Evolutionary conservation across 64 coral and sea anemone genomes (phyloP).

Genomic region (Catalaphyllia jardinei): DNA sequence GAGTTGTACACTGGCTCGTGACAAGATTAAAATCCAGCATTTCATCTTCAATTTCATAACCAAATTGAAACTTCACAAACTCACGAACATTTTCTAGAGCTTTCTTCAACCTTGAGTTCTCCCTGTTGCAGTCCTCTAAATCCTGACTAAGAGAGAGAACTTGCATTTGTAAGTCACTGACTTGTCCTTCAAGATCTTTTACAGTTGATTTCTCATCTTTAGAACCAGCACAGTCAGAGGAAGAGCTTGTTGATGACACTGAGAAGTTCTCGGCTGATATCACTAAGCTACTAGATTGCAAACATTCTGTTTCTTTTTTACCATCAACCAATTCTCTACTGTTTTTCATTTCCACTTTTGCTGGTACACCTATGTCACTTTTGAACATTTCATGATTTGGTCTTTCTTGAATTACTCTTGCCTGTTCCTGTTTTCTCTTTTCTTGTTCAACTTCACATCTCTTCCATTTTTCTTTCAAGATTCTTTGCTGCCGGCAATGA

Average conservation of each 20-base stretch:
- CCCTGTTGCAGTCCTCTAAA: slow-evolving; percentile 90
- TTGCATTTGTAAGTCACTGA: slow-evolving; percentile 90
- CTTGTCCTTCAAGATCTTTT: slow-evolving; percentile 54
- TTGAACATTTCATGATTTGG: slow-evolving; percentile 46
- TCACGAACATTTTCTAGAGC: slow-evolving; percentile 62
- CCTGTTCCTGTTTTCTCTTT: slow-evolving; percentile 33
- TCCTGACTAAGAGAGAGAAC: slow-evolving; percentile 83
- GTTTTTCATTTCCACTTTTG: neutral
- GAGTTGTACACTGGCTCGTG: neutral
- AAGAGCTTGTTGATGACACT: slow-evolving; percentile 78
- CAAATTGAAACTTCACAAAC: slow-evolving; percentile 59
- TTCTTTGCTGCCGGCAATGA: slow-evolving; percentile 81
- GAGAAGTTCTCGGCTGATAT: slow-evolving; percentile 95
- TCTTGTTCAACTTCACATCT: slow-evolving; percentile 60
- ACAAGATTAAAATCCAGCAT: slow-evolving; percentile 11
- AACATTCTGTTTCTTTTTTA: slow-evolving; percentile 35
- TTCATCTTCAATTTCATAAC: slow-evolving; percentile 44
- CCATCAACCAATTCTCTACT: slow-evolving; percentile 36
- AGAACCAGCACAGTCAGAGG: slow-evolving; percentile 49
- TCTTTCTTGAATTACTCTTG: neutral
- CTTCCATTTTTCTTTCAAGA: slow-evolving; percentile 90
- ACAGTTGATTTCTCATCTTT: slow-evolving; percentile 65
- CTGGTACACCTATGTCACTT: neutral
- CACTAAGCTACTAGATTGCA: slow-evolving; percentile 60
- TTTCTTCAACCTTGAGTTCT: slow-evolving; percentile 83